Evolutionary conservation across 2,113 vertebrate species (phyloP), one percentile per base, ranked within the genome.

Genomic region (Ctenodactylus gundi): DNA sequence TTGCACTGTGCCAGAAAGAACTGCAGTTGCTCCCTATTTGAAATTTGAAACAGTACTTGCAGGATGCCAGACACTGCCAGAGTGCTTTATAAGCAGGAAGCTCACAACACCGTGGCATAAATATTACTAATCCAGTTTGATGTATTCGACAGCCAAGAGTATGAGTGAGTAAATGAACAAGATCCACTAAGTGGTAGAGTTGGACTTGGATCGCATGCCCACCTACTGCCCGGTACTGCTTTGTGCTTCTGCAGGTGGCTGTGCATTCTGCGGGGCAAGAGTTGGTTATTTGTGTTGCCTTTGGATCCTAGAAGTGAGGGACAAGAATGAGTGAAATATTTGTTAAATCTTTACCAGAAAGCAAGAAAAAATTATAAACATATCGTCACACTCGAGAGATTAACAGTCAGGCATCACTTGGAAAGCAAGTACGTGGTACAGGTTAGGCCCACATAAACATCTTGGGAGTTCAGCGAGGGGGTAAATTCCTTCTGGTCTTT

Each of bases 151-250:
- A 53, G 3, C 25, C 17, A 12, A 83, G 68, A 12, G 7, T 46
- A 39, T 29, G 3, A 64, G 29, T 78, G 36, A 44, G 55, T 57
- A 44, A 20, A 64, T 13, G 34, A 67, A 64, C 3, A 3, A 15
- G 41, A 51, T 67, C 60, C 73, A 27, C 5, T 13, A 36, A 57
- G 7, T 51, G 76, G 15, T 9, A 15, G 20, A 87, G 20, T 44
- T 51, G 58, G 21, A 41, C 58, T 76, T 70, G n/a, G 25, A 65
- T 29, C 8, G 73, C 21, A 10, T 7, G 39, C 15, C 6, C 62
- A 5, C 15, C 51, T 27, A 34, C 41, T 8, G 6, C 1, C 3
- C 6, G 11, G 0, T 4, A 14, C 25, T 51, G 20, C 53, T 55
- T 21, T 75, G 21, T 2, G 34, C 20, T 34, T 78, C 7, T 21